These are phyloP conservation scores for Heteractis magnifica DNA, from an alignment of 92 coral and sea anemone species.

Conservation along the genomic window DNA sequence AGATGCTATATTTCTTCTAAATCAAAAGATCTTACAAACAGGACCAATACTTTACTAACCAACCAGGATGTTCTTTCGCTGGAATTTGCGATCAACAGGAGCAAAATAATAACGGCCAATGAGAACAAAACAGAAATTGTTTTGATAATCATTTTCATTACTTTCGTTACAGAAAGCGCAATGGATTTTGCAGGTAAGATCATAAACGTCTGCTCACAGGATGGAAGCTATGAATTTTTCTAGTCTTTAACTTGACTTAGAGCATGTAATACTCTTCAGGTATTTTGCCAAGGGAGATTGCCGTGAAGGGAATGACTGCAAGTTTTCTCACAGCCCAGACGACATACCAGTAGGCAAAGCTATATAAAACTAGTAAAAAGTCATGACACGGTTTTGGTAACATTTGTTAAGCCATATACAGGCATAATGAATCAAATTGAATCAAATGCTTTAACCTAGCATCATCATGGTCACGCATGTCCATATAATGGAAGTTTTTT, in stretches of 20 bases:
- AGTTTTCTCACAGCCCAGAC: constrained; percentile 76
- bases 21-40: too few species aligned
- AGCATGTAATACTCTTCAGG: constrained; percentile 14
- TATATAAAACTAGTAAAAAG: background rate
- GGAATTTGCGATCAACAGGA: too few species aligned
- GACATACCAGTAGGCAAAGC: constrained; percentile 83
- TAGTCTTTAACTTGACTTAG: background rate
- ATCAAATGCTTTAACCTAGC: too few species aligned
- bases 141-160: background rate
- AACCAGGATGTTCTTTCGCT: too few species aligned
- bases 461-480: too few species aligned
- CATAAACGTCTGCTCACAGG: background rate
- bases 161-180: constrained; percentile 56
- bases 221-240: background rate
- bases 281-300: constrained; percentile 93
- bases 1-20: too few species aligned
- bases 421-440: background rate
- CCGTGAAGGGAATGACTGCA: constrained; percentile 84
- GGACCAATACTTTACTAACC: too few species aligned
- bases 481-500: too few species aligned
- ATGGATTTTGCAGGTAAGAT: constrained; percentile 73
- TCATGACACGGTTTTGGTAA: background rate
- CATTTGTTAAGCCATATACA: background rate
- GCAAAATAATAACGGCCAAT: too few species aligned
- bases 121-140: too few species aligned